Conservation (phyloP, 2,797 vertebrate species). For the Oreochromis mossambicus region DNA sequence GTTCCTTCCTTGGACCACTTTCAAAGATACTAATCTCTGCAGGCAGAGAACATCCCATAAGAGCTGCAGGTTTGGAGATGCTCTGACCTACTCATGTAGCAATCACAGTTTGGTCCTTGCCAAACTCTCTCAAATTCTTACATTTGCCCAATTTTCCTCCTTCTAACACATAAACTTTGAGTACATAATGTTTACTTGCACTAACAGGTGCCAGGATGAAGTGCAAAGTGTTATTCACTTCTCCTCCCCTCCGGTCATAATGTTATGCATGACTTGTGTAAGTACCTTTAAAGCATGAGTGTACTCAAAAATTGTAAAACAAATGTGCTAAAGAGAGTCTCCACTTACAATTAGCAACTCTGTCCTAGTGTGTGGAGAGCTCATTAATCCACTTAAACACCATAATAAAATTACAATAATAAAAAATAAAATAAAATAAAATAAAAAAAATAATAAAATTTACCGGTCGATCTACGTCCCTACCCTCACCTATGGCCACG, state of each 20-base stretch:
- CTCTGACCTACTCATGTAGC: background rate
- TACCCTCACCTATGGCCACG: too few relatives aligned
- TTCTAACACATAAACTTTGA: background rate
- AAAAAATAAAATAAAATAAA: too few relatives aligned
- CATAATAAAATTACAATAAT: background rate
- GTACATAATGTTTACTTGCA: background rate
- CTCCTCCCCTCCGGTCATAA: fast-evolving
- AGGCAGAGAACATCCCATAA: background rate
- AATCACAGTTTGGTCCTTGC: background rate
- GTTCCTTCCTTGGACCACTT: background rate
- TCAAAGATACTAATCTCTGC: background rate
- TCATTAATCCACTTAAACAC: background rate
- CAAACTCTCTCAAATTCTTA: background rate
- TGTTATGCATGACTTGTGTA: background rate
- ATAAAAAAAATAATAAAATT: too few relatives aligned
- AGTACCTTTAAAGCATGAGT: background rate
- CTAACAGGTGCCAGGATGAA: background rate
- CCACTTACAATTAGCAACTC: background rate
- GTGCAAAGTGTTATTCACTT: background rate
- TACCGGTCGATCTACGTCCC: too few relatives aligned
- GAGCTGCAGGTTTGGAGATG: background rate
- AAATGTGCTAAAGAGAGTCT: background rate
- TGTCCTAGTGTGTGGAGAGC: background rate
- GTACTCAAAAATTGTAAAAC: background rate
- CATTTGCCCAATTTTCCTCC: background rate